These are phyloP conservation scores for Pachypanchax playfairii DNA, from an alignment of 2,113 vertebrate species.

Conservation along the genomic window DNA sequence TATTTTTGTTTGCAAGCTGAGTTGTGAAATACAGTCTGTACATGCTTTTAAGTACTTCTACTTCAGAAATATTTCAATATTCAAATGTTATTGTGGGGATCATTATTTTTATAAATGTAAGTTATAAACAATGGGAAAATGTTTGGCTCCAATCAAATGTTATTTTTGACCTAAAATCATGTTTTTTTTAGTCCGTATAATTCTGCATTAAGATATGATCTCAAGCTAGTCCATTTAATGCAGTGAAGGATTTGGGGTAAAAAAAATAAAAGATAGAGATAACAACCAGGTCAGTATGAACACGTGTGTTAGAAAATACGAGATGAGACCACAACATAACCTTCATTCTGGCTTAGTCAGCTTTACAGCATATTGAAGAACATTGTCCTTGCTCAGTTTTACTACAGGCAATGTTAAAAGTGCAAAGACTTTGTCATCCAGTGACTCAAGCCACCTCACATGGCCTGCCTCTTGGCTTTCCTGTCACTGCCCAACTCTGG, in stretches of 20 bases:
- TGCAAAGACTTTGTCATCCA: slow-evolving; percentile 16
- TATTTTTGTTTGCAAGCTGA: no score
- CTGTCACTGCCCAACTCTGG: slow-evolving; percentile 33
- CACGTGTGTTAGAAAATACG: not conserved
- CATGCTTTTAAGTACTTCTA: no score
- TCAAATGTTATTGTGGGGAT: no score
- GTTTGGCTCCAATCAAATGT: no score
- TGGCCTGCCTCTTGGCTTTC: slow-evolving; percentile 17
- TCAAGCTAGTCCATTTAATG: not conserved
- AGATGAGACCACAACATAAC: slow-evolving; percentile 20
- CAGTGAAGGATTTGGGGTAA: not conserved
- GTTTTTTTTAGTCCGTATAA: not conserved
- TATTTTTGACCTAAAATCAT: no score
- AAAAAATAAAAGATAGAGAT: not conserved
- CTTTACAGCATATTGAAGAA: slow-evolving; percentile 22
- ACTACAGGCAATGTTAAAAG: slow-evolving; percentile 40
- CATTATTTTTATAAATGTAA: no score
- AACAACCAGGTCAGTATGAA: fast-evolving
- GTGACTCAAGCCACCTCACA: slow-evolving; percentile 33
- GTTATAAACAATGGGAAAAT: no score
- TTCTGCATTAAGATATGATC: not conserved
- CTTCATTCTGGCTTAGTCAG: slow-evolving; percentile 44
- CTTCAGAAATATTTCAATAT: no score
- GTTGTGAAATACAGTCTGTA: no score
- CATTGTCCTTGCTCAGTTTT: slow-evolving; percentile 29